Evolutionary conservation across 2,113 vertebrate genomes (phyloP), one percentile per base, ranked within the genome.

Genomic region (Phyllopteryx taeniolatus): DNA sequence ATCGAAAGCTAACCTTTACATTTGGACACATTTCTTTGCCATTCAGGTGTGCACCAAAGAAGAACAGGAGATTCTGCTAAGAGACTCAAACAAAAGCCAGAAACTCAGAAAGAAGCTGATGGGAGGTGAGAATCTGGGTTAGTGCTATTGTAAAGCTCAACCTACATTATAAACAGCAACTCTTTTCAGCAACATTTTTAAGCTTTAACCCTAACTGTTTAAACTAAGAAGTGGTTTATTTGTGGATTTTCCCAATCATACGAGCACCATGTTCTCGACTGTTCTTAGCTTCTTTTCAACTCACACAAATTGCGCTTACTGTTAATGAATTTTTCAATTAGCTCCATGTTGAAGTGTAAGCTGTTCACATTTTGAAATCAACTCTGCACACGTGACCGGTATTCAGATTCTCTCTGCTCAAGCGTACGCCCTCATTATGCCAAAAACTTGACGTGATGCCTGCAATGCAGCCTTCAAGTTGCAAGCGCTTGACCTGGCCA

Each of bases 61-160:
- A 81, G 97, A 99, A 80, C 94, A 95, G 68, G 95, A 96, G 83
- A 95, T 99, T 80, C 90, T 99, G 73, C 95, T 96, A 8, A 89
- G 96, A 71, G 97, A 98, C 82, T 99, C 98, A 33, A 98, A 99
- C 89, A 99, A 96, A 91, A 99, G 98, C 88, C 96, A 99, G 87
- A 99, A 95, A 89, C 87, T 99, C 39, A 89, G 95, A 70, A 98
- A 98, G 87, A 99, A 98, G 79, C 95, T 99, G 5, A 92, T 98
- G 95, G 93, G 94, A 91, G 96, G 96, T 98, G 81, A 87, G 84
- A 68, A 14, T 44, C 39, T 27, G 62, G 79, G 56, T n/a, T 27
- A 2, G 3, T 9, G 7, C 1, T 8, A 54, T 11, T 5, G 49
- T 64, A n/a, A 0, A 22, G 8, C 2, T 0, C n/a, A 9, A 56